These are phyloP conservation scores for Acanthopagrus latus DNA, from an alignment of 2,797 vertebrate genomes.

Conservation along the genomic window DNA sequence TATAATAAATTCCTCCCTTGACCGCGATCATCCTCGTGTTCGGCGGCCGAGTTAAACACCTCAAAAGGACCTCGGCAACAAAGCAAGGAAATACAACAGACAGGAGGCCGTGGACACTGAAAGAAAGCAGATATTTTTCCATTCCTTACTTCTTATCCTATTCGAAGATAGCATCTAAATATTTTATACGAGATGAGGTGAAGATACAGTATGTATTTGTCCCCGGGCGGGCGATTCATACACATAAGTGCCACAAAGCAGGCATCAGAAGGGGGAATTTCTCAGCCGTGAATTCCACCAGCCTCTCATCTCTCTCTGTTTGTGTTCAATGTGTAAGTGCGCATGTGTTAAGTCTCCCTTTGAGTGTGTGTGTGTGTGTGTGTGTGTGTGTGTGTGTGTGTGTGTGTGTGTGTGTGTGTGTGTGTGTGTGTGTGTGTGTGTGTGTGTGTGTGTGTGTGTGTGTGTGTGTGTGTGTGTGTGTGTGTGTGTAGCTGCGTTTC, in stretches of 20 bases:
- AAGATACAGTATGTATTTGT: constrained; percentile 55
- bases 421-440: constrained; percentile 12
- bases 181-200: constrained; percentile 56
- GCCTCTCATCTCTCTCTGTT: constrained; percentile 48
- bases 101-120: constrained; percentile 25
- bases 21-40: constrained; percentile 12
- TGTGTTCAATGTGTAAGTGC: constrained; percentile 37
- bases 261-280: constrained; percentile 57
- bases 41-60: constrained; percentile 9
- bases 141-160: constrained; percentile 40
- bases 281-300: constrained; percentile 50
- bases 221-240: constrained; percentile 59
- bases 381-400: constrained; percentile 10
- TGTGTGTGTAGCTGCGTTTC: constrained; percentile 22
- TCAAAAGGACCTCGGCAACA: not conserved
- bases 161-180: constrained; percentile 60
- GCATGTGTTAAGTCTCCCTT: constrained; percentile 35
- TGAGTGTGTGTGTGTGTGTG: not conserved
- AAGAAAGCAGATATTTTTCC: constrained; percentile 42
- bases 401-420: constrained; percentile 3
- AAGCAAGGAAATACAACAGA: constrained; percentile 1
- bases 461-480: too few species aligned
- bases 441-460: too few species aligned
- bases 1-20: constrained; percentile 28
- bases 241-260: constrained; percentile 56